Conservation (phyloP, 2,797 vertebrate genomes). For the Enteromius trimaculatus region DNA sequence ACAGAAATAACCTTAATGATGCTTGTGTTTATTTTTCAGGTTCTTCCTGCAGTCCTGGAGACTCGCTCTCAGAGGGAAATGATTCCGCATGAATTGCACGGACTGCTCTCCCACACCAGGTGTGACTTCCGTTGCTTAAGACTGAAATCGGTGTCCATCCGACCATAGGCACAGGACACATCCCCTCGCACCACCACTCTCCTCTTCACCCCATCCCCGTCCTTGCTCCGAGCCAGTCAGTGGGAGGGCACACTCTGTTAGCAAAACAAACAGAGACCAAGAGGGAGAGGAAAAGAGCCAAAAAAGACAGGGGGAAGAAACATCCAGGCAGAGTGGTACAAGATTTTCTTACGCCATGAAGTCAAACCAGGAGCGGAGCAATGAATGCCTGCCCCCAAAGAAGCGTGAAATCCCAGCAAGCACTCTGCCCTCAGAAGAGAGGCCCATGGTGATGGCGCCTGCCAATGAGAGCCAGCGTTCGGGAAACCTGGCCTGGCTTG, state of each 20-base stretch:
- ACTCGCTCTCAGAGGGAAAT: constrained; percentile 89
- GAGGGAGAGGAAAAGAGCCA: constrained; percentile 47
- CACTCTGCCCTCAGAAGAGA: constrained; percentile 87
- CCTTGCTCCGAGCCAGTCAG: constrained; percentile 69
- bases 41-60: constrained; percentile 81
- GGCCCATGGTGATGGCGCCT: constrained; percentile 75
- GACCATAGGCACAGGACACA: constrained; percentile 82
- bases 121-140: constrained; percentile 84
- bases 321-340: constrained; percentile 34
- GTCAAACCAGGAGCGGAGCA: constrained; percentile 98
- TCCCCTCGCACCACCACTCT: constrained; percentile 60
- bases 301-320: constrained; percentile 45
- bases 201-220: constrained; percentile 56
- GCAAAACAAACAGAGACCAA: constrained; percentile 32
- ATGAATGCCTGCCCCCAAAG: constrained; percentile 98
- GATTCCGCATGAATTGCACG: constrained; percentile 98
- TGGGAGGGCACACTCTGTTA: constrained; percentile 64
- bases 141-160: constrained; percentile 82
- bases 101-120: constrained; percentile 82
- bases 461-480: constrained; percentile 87
- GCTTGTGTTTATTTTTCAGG: constrained; percentile 72
- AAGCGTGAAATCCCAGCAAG: constrained; percentile 93
- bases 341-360: constrained; percentile 81
- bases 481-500: constrained; percentile 92
- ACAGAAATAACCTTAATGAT: constrained; percentile 17